Percentiles rank a stretch among this genome's conserved stretches.
Conservation (phyloP, 2,888 invertebrate species). For the Branchellion lobata region DNA sequence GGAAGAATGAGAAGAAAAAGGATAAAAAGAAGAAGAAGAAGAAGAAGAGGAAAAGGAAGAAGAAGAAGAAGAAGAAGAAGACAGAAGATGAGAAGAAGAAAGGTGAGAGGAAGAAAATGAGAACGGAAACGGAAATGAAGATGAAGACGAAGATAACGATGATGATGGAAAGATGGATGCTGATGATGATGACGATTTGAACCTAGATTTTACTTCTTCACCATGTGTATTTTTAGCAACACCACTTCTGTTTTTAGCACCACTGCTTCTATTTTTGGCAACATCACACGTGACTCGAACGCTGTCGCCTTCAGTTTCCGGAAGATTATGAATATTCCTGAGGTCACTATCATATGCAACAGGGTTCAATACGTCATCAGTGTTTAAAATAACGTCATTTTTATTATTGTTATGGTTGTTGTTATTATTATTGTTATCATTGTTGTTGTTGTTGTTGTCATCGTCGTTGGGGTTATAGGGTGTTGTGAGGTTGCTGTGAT, state of each 20-base stretch:
- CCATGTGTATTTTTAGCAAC: too few species aligned
- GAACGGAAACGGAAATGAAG: background rate
- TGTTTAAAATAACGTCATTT: too few species aligned
- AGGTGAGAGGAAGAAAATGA: background rate
- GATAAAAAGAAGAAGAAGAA: slow-evolving; percentile 11
- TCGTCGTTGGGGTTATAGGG: background rate
- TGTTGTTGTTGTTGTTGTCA: background rate
- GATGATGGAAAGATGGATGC: background rate
- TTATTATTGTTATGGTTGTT: slow-evolving; percentile 12
- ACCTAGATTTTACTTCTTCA: too few species aligned
- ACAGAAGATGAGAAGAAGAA: background rate
- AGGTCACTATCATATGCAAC: too few species aligned
- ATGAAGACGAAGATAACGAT: background rate
- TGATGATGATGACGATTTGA: too few species aligned
- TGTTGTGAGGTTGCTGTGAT: background rate
- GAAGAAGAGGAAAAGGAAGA: slow-evolving; percentile 1
- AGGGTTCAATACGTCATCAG: too few species aligned
- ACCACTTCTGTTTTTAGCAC: too few species aligned
- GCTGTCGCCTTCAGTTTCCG: background rate
- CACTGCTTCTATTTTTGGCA: background rate
- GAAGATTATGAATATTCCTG: too few species aligned
- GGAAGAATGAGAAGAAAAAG: background rate
- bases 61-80: background rate
- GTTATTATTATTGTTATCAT: background rate
- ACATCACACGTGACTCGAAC: background rate